Evolutionary conservation across 2,113 vertebrate species (phyloP).

Genomic region (Hemicordylus capensis): DNA sequence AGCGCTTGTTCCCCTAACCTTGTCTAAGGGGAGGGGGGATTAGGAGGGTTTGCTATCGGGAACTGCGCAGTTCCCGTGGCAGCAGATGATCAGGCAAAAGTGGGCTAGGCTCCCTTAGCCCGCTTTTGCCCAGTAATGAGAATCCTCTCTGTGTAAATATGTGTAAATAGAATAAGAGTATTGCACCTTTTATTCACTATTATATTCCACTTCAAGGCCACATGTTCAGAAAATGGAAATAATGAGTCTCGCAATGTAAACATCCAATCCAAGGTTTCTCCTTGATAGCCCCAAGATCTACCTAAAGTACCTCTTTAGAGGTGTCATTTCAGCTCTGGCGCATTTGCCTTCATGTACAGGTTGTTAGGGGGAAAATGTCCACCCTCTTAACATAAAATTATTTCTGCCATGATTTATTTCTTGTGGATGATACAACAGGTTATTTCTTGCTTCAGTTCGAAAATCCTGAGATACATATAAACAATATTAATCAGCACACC

Average conservation of each 20-base stretch:
- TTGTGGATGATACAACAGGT: background rate
- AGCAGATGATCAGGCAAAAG: too few relatives aligned
- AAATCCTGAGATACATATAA: background rate
- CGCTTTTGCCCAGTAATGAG: too few relatives aligned
- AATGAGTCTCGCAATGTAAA: conserved; percentile 48
- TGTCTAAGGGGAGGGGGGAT: too few relatives aligned
- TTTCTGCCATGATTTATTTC: background rate
- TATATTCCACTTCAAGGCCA: background rate
- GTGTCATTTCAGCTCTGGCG: background rate
- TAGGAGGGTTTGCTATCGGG: too few relatives aligned
- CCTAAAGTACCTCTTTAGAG: background rate
- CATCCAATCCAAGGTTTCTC: conserved; percentile 39
- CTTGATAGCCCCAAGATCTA: too few relatives aligned
- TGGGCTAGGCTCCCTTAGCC: too few relatives aligned
- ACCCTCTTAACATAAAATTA: background rate
- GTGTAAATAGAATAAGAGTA: conserved; percentile 15
- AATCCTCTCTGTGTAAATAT: too few relatives aligned
- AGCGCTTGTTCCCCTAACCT: too few relatives aligned
- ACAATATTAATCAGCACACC: background rate
- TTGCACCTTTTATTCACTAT: conserved; percentile 18
- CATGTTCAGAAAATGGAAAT: conserved; percentile 39
- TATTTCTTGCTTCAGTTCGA: background rate
- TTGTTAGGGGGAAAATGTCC: background rate
- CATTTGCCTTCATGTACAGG: background rate
- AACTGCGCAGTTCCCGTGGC: too few relatives aligned